Percentiles rank a stretch among this genome's conserved stretches.
Conservation (phyloP, 2,797 vertebrate species). For the Poeciliopsis presidionis region DNA sequence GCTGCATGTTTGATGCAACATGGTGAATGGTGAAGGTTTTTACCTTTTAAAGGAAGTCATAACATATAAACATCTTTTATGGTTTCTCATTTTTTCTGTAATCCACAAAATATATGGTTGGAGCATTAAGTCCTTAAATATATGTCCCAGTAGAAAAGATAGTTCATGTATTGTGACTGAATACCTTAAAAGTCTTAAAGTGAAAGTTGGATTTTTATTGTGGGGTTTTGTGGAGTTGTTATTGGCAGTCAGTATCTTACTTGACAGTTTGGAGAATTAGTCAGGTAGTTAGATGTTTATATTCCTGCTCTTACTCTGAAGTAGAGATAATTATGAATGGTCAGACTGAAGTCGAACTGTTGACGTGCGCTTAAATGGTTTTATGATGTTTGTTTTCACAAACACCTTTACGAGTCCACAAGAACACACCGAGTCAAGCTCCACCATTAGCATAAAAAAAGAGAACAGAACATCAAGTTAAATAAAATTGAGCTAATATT, state of each 20-base stretch:
- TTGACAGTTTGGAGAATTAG: not conserved
- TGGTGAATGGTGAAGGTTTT: constrained; percentile 22
- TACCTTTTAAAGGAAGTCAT: not conserved
- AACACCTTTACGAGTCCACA: too few species aligned
- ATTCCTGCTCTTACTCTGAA: not conserved
- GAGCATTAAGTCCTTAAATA: not conserved
- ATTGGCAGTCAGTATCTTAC: not conserved
- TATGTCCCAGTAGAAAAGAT: not conserved
- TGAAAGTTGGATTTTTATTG: constrained; percentile 31
- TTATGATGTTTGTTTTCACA: too few species aligned
- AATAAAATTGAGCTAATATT: too few species aligned
- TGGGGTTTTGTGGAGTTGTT: constrained; percentile 21
- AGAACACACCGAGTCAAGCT: too few species aligned
- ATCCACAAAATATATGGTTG: not conserved
- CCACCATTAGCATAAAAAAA: too few species aligned
- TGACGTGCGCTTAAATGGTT: too few species aligned
- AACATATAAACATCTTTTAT: not conserved
- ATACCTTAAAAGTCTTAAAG: constrained; percentile 63
- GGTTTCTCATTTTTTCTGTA: not conserved
- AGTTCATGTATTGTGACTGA: constrained; percentile 33
- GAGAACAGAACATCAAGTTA: too few species aligned
- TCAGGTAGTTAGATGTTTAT: not conserved
- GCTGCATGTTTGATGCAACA: constrained; percentile 32
- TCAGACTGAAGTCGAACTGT: too few species aligned
- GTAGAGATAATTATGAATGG: not conserved